Percentiles rank a stretch among this genome's conserved stretches.
Conservation (phyloP, 2,888 invertebrate genomes). For the Lepidonotus clava region DNA sequence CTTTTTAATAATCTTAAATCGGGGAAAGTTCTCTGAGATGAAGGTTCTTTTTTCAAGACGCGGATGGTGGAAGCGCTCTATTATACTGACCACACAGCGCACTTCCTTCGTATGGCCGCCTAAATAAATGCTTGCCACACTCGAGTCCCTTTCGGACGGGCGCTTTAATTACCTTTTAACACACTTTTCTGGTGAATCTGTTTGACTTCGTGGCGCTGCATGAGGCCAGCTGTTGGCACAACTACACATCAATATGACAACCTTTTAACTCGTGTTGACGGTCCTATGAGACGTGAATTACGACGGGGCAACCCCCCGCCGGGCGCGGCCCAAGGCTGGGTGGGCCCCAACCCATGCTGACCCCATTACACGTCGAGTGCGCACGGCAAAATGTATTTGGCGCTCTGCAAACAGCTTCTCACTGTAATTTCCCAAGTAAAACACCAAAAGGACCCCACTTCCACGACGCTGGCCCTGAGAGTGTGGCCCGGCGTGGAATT, state of each 20-base stretch:
- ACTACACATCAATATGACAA: conserved; percentile 30
- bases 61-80: background rate
- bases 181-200: conserved; percentile 50
- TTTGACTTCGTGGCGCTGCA: conserved; percentile 54
- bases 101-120: conserved; percentile 44
- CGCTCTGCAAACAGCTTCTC: conserved; percentile 6
- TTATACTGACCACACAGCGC: conserved; percentile 48
- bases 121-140: conserved; percentile 49
- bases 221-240: conserved; percentile 43
- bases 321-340: background rate
- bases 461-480: background rate
- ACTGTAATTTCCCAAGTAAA: conserved; percentile 51
- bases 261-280: conserved; percentile 48
- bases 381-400: conserved; percentile 43
- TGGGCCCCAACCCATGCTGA: conserved; percentile 40
- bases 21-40: too few species aligned
- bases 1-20: too few species aligned
- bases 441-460: background rate
- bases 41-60: too few species aligned
- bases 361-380: conserved; percentile 50
- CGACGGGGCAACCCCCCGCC: background rate
- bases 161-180: conserved; percentile 48
- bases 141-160: conserved; percentile 8
- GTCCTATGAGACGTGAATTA: background rate
- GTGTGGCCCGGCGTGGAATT: background rate